Base-by-base conservation (phyloP, 2,888 invertebrate species). In the Choristoneura rosaceana region DNA sequence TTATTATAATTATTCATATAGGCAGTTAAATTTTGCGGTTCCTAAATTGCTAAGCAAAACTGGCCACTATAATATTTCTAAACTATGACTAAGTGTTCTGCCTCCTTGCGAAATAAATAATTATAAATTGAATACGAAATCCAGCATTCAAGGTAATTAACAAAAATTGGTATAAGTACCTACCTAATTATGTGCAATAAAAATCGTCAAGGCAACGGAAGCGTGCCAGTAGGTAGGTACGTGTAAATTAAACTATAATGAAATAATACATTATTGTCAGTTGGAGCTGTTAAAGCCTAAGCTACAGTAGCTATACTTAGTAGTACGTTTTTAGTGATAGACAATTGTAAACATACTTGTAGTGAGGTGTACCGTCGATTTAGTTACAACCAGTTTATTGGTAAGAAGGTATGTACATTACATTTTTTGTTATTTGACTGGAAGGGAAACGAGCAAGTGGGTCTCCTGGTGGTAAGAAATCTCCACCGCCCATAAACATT, bases 141-240 rank as follows among this genome's bases (percentile, higher is more conserved):
- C 10, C 34, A 15, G 14, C 38, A 14, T 65, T 70, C 70, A 70
- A 70, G 70, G 70, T 66, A 66, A 52, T 52, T 52, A 52, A 60
- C 60, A 50, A 67, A 15, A 60, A 60, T 25, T 52, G 43, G 47
- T 14, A 14, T 47, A 70, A 70, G 15, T 52, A 64, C n/a, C 50
- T 64, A 52, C 4, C 50, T 61, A 50, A 66, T 65, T 70, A 60
- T 38, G 60, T 61, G 65, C 60, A 60, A 60, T 52, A 60, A 34
- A 25, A 70, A 41, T 33, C 65, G 38, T 50, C 70, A 70, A 70
- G 70, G 10, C 64, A 60, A 33, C 58, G 70, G 25, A 55, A 55
- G 55, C 10, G 10, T 25, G 25, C 55, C 10, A 55, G 10, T 17
- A 25, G 25, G 25, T 25, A 25, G 25, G 25, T 25, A 25, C 25